phyloP scores from a whole-genome alignment of 2,113 vertebrate species.

The Felis chaus region DNA sequence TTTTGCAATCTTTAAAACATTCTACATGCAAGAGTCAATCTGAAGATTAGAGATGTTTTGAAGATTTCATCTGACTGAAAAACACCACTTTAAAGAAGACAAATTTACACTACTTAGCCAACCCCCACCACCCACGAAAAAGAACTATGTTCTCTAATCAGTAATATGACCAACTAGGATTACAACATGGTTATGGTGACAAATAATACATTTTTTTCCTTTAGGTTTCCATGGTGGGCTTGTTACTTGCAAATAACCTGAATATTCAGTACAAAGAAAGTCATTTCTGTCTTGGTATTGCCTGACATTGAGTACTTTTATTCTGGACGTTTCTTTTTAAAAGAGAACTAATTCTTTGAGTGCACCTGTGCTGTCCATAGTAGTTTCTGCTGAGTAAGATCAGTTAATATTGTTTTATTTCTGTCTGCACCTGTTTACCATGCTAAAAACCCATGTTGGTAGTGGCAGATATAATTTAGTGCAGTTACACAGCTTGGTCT shows the following conservation, averaged over 20 bases:
- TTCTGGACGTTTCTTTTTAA: constrained; percentile 11
- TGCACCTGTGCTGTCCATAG: not conserved
- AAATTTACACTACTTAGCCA: not conserved
- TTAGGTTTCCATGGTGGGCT: not conserved
- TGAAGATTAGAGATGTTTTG: not conserved
- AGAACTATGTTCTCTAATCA: not conserved
- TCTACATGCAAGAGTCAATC: not conserved
- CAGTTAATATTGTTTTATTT: constrained; percentile 78
- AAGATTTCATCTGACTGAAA: not conserved
- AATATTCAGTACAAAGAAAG: not conserved
- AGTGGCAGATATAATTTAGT: constrained; percentile 64
- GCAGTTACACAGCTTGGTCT: constrained; percentile 47
- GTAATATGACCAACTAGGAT: not conserved
- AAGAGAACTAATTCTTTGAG: constrained; percentile 18
- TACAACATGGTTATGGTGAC: not conserved
- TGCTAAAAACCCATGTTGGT: constrained; percentile 68
- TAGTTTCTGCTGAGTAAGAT: constrained; percentile 52
- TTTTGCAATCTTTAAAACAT: not conserved
- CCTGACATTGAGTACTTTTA: constrained; percentile 40
- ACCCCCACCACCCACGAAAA: fast-evolving
- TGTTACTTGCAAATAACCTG: not conserved
- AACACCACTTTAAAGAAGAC: constrained; percentile 19
- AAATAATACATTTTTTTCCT: not conserved
- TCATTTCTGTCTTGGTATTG: not conserved
- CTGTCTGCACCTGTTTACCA: constrained; percentile 76